Evolutionary conservation across 2,888 invertebrate species (phyloP).

Genomic region (Fissipunctia ypsillon): DNA sequence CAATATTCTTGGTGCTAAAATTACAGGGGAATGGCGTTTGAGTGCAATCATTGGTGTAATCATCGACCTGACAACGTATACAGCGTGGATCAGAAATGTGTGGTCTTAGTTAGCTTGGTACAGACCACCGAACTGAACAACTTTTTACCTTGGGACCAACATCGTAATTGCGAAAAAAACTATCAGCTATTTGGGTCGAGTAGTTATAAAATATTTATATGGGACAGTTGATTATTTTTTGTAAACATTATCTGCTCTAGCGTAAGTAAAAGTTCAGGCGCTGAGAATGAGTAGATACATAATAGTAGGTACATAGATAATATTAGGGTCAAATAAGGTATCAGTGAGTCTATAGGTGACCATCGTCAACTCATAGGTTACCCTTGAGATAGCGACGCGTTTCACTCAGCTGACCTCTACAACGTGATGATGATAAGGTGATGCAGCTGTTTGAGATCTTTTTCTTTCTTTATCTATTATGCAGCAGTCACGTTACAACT

Average conservation of each 20-base stretch:
- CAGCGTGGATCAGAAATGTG: too few species aligned
- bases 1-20: slow-evolving; percentile 2
- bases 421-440: slow-evolving; percentile 22
- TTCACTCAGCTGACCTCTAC: slow-evolving; percentile 22
- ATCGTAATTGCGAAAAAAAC: too few species aligned
- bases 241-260: too few species aligned
- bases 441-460: slow-evolving; percentile 2
- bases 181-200: too few species aligned
- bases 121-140: too few species aligned
- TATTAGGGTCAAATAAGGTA: slow-evolving; percentile 20
- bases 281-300: background rate
- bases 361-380: background rate
- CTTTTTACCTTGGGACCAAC: too few species aligned
- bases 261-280: slow-evolving; percentile 4
- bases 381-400: slow-evolving; percentile 2
- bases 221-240: too few species aligned
- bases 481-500: background rate
- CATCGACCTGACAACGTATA: slow-evolving; percentile 3
- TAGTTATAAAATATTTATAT: too few species aligned
- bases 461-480: too few species aligned
- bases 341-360: background rate
- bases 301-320: background rate
- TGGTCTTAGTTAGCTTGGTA: too few species aligned
- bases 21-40: background rate
- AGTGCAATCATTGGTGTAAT: background rate